Base-by-base conservation (phyloP, 2,113 vertebrate species). In the Sinocyclocheilus anshuiensis region DNA sequence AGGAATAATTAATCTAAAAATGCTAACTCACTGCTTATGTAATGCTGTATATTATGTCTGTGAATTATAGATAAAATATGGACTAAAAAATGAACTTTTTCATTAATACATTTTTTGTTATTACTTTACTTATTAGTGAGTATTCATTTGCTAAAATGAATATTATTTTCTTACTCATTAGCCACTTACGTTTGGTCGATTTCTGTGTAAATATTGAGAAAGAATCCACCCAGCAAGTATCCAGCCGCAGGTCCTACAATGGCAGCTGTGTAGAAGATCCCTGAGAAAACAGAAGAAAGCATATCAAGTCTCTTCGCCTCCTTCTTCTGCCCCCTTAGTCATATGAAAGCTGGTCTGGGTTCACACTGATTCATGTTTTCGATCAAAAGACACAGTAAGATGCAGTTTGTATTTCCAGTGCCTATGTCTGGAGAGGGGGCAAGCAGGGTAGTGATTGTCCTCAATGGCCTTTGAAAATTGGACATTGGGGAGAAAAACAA, bases 241-340 rank as follows among this genome's bases (percentile, higher is more conserved):
- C 98, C 98, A 1, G 95, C 97, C 0, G 98, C 98, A 0, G 98
- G 98, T 39, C 98, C 98, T 39, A 99, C 91, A 91, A 98, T 97
- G 91, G 97, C 97, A 11, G 97, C 97, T 0, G 97, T 98, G 92
- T 99, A 99, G 92, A 99, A 99, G 93, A 96, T 93, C 71, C 96
- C 98, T 99, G 90, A 29, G 50, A 81, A 85, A 86, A 84, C 57
- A 61, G 33, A 72, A 85, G 12, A 76, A 18, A 77, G n/a, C 18
- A 76, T 13, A 55, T 77, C 20, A 48, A 12, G 10, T 48, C 45
- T 45, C 42, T 11, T 10, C 9, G 42, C 2, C 42, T 48, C 45
- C 45, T 11, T 12, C 11, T 3, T 48, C 45, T 48, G 45, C 45
- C 45, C n/a, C 9, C 26, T 57, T 59, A 84, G 67, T 67, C 9